Evolutionary conservation across 2,113 vertebrate species (phyloP), one percentile per base, ranked within the genome.

Genomic region (Perca flavescens): DNA sequence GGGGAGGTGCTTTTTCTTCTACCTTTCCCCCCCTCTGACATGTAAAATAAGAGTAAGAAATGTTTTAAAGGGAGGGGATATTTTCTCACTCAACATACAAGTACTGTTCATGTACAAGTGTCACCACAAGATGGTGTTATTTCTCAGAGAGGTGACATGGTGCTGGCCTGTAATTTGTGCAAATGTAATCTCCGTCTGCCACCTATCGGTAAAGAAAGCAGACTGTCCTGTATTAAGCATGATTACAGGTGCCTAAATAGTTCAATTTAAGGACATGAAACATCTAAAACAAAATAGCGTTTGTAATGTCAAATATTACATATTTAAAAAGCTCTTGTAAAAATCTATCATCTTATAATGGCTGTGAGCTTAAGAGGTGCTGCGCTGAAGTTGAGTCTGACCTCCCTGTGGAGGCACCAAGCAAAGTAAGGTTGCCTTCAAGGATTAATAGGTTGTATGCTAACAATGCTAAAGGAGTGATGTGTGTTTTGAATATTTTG

Each of bases 111-210:
- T 87, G 52, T 77, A 5, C 43, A 58, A 57, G 17, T 31, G 15
- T 63, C 17, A 34, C 89, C 93, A 94, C 90, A 70, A 92, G 93
- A 84, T 90, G 93, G 91, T 36, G 71, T 4, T n/a, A 54, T 84
- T 92, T 74, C 80, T 52, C 82, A 64, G 43, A 16, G 19, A 50
- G 83, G 40, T 82, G 74, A 40, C 52, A 28, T 56, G 22, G n/a
- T 22, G 22, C 19, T 22, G 68, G 4, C 64, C 43, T 67, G 13
- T 65, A n/a, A 49, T 31, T 69, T 60, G 25, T 43, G 3, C 22
- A 61, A 76, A 73, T 21, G 21, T 67, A 46, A 78, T 77, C 22
- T 75, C 11, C 11, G 19, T 43, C 57, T 85, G 80, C 87, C 82
- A 63, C 73, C 89, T 86, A 69, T 54, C 72, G 84, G 82, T 64